Percentiles rank a stretch among this genome's conserved stretches.
These are phyloP conservation scores for Heliconius hermathena DNA, from an alignment of 1,140 invertebrate genomes.

Conservation along the genomic window DNA sequence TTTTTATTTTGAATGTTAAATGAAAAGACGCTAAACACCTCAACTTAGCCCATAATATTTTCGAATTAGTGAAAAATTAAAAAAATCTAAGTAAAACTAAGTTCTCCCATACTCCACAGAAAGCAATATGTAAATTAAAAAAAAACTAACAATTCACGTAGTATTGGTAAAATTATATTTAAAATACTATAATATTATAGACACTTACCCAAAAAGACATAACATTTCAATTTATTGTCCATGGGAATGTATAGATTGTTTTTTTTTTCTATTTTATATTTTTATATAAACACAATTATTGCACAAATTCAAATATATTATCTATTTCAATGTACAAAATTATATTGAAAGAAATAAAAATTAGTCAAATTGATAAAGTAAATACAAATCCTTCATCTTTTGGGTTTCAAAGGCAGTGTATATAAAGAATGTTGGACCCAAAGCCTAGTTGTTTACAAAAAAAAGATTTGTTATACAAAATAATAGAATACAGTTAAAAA, in stretches of 20 bases:
- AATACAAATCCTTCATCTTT: background rate
- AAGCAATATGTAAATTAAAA: background rate
- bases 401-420: background rate
- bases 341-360: too few relatives aligned
- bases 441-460: background rate
- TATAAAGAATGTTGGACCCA: background rate
- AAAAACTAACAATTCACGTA: background rate
- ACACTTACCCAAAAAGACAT: slow-evolving; percentile 49
- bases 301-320: slow-evolving; percentile 30
- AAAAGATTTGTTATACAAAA: background rate
- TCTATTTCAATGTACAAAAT: background rate
- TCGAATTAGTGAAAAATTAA: background rate
- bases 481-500: background rate
- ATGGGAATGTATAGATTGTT: slow-evolving; percentile 44
- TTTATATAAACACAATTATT: slow-evolving; percentile 24
- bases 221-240: slow-evolving; percentile 55
- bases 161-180: background rate
- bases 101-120: background rate
- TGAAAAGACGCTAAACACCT: background rate
- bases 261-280: background rate
- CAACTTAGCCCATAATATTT: background rate
- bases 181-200: slow-evolving; percentile 2
- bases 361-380: background rate
- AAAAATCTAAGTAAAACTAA: background rate
- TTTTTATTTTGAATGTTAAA: too few relatives aligned